Evolutionary conservation across 2,888 invertebrate genomes (phyloP).

Genomic region (Dioctria linearis): DNA sequence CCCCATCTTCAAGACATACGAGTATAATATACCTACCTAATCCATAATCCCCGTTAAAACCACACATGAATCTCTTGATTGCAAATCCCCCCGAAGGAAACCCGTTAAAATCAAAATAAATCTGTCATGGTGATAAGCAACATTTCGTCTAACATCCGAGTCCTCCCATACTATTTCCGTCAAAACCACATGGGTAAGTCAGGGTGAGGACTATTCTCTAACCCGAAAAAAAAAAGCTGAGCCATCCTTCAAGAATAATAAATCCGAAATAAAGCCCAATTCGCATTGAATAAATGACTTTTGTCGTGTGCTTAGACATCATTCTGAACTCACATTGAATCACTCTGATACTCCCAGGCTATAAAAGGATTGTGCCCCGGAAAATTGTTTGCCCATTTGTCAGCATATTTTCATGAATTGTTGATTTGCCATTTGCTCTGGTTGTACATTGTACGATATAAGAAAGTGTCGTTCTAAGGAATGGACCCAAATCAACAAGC

Average conservation of each 20-base stretch:
- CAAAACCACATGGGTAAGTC: background rate
- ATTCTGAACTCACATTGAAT: constrained; percentile 25
- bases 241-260: constrained; percentile 51
- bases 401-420: constrained; percentile 58
- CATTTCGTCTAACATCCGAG: background rate
- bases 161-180: background rate
- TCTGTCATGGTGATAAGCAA: constrained; percentile 43
- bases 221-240: constrained; percentile 27
- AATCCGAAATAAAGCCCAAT: constrained; percentile 49
- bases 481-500: constrained; percentile 41
- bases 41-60: no score
- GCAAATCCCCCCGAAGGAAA: no score
- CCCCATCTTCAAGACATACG: no score
- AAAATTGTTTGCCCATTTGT: constrained; percentile 58
- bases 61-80: no score
- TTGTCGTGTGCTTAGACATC: constrained; percentile 48
- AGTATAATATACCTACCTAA: no score
- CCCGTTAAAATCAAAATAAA: constrained; percentile 9
- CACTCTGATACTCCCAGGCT: constrained; percentile 10
- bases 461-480: constrained; percentile 21
- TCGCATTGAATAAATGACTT: constrained; percentile 43
- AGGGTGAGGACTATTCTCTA: background rate
- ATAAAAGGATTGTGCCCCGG: constrained; percentile 28
- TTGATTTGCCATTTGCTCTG: constrained; percentile 53
- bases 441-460: background rate